These are phyloP conservation scores for Acanthosepion esculentum DNA, from an alignment of 2,888 invertebrate species.

Conservation along the genomic window DNA sequence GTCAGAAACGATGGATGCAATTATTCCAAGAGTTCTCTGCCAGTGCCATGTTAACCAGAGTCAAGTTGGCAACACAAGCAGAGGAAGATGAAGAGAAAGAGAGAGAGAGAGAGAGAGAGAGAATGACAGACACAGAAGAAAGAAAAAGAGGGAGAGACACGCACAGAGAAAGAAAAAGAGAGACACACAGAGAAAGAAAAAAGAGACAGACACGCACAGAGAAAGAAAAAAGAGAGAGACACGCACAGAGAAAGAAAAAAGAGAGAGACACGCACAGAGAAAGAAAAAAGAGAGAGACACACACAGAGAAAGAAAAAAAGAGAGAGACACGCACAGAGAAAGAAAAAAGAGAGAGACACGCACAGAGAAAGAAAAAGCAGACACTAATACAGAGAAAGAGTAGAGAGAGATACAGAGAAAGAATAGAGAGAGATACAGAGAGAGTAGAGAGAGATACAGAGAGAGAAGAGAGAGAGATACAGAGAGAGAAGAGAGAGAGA, in stretches of 20 bases:
- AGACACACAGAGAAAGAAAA: neutral
- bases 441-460: too few species aligned
- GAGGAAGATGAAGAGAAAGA: too few species aligned
- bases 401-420: neutral
- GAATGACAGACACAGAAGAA: too few species aligned
- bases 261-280: neutral
- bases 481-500: neutral
- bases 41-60: neutral
- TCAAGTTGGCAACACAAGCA: neutral
- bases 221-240: neutral
- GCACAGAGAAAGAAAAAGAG: neutral
- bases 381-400: too few species aligned
- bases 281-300: neutral
- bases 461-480: neutral
- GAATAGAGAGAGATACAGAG: too few species aligned
- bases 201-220: neutral
- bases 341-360: neutral
- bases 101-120: too few species aligned
- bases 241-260: neutral
- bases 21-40: too few species aligned
- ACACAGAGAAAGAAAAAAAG: neutral
- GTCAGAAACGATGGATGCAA: too few species aligned
- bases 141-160: neutral
- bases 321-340: neutral
- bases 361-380: neutral